Base-by-base conservation (phyloP, 2,113 vertebrate genomes). In the Rhinolophus ferrumequinum region DNA sequence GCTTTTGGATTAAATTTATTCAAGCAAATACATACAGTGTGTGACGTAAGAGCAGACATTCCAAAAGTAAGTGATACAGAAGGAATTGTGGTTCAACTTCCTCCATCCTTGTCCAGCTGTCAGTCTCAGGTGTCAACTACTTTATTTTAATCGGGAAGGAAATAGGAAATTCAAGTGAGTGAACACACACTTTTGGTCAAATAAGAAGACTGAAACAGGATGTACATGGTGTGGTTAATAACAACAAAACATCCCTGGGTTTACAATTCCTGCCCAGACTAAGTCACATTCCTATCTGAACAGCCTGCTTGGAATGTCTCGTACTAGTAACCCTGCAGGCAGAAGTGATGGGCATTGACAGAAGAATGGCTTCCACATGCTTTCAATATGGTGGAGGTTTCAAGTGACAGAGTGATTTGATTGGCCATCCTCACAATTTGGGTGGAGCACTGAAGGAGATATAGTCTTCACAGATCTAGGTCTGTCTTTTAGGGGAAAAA, bases 201-300 rank as follows among this genome's bases (percentile, higher is more conserved):
- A 94, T 47, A 80, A 30, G n/a, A 70, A 90, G 70, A 70, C 47
- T 72, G 33, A 95, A 58, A 93, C 93, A 93, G 38, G 92, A 94
- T 90, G 95, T 91, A 83, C 87, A 96, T 91, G 60, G 96, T 98
- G 98, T 97, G 97, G 98, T 97, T 87, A 50, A 97, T 93, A 97
- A 96, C 67, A 97, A 95, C 96, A 97, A 94, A 97, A 96, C 95
- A 97, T 95, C 90, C 97, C 72, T 98, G 97, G 97, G 97, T 97
- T 96, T 97, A 93, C 52, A 96, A 85, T 97, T 96, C 97, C 98
- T 98, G 98, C 96, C 98, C 98, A 99, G 98, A 98, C 98, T 98
- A 98, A 98, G 94, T 96, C 96, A 97, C 98, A 99, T 99, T 99
- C 98, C 98, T 98, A 96, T 98, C 96, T 98, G 96, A 97, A 98